A percentile compares a stretch with the other conserved stretches of the same genome.
Conservation (phyloP, 2,113 vertebrate genomes). For the Clinocottus analis region DNA sequence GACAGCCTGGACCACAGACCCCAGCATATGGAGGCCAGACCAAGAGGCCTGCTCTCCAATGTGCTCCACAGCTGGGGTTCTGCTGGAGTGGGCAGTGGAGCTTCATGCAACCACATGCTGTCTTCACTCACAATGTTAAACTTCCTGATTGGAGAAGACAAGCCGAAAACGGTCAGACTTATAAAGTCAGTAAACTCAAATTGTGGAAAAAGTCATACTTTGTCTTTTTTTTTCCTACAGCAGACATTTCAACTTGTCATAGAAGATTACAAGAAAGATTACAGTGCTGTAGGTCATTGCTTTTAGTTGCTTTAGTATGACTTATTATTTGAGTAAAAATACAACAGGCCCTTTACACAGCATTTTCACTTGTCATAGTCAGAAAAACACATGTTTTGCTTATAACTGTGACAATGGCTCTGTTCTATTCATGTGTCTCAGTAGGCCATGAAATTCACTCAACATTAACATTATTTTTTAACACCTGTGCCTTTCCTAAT, state of each 20-base stretch:
- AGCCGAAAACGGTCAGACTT: background rate
- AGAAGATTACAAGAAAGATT: background rate
- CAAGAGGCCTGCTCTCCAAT: slow-evolving; percentile 63
- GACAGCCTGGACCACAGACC: slow-evolving; percentile 79
- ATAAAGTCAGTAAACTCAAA: background rate
- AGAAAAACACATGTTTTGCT: background rate
- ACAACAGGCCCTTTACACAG: background rate
- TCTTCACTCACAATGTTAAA: background rate
- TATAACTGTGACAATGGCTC: background rate
- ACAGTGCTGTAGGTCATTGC: background rate
- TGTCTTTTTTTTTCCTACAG: background rate
- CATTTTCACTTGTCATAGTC: background rate
- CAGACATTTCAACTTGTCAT: background rate
- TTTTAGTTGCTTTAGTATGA: too few species aligned
- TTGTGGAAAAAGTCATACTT: background rate
- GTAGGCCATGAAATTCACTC: background rate
- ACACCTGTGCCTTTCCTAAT: background rate
- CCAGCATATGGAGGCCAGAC: slow-evolving; percentile 82
- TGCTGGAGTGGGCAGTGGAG: slow-evolving; percentile 58
- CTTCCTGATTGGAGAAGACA: background rate
- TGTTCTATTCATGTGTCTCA: background rate
- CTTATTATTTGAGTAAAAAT: background rate
- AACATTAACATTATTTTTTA: background rate
- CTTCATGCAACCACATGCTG: slow-evolving; percentile 51
- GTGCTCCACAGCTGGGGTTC: slow-evolving; percentile 76